Conservation (phyloP, 2,113 vertebrate species). For the Herpetotheres cachinnans region DNA sequence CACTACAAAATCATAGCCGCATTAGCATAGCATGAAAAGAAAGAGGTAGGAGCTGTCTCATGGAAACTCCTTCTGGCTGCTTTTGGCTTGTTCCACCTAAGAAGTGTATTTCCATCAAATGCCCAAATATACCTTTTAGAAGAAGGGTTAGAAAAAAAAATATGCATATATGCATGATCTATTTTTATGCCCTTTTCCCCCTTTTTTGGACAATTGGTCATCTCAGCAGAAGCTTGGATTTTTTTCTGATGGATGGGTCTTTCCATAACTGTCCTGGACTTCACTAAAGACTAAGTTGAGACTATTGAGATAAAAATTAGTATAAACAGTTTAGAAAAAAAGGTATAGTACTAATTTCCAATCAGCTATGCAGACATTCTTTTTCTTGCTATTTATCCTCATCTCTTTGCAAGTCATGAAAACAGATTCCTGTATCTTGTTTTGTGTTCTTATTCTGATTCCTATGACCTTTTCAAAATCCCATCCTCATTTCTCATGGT, state of each 20-base stretch:
- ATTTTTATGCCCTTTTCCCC: accelerated
- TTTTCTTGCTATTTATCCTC: not conserved
- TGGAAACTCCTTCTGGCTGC: not conserved
- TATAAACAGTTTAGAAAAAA: not conserved
- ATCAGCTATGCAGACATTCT: not conserved
- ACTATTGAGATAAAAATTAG: not conserved
- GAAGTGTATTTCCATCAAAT: not conserved
- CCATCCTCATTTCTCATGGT: not conserved
- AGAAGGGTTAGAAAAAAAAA: not conserved
- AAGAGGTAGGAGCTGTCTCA: not conserved
- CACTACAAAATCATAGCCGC: not conserved
- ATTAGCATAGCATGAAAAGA: not conserved
- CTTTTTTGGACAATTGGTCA: not conserved
- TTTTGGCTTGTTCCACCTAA: not conserved
- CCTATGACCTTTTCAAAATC: not conserved
- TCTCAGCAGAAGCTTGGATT: not conserved
- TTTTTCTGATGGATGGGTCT: not conserved
- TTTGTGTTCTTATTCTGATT: not conserved
- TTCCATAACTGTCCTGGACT: not conserved
- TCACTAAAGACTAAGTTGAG: not conserved
- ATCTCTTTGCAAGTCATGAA: not conserved
- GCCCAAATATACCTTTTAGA: not conserved
- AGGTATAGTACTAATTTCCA: not conserved
- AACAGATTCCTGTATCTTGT: not conserved
- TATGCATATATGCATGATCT: not conserved